Percentiles rank a stretch among this genome's conserved stretches.
Evolutionary conservation across 1,140 invertebrate genomes (phyloP).

Genomic region (Drosophila pallidifrons): DNA sequence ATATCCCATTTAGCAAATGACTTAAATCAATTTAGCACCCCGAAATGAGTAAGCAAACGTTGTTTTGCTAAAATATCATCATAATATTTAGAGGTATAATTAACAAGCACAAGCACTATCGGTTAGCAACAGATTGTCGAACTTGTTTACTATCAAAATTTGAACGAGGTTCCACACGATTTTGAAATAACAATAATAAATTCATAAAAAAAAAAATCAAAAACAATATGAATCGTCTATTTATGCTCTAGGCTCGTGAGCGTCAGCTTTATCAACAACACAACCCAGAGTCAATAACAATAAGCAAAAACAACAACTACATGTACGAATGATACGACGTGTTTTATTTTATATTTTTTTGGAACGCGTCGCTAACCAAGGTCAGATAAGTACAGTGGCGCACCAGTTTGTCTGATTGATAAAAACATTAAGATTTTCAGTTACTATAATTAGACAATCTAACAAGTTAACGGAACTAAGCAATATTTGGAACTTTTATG

Average conservation of each 20-base stretch:
- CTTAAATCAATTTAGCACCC: slow-evolving; percentile 55
- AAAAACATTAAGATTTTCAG: neutral
- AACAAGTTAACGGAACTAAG: slow-evolving; percentile 3
- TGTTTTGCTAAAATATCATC: slow-evolving; percentile 42
- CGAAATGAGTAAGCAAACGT: slow-evolving; percentile 10
- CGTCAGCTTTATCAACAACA: slow-evolving; percentile 29
- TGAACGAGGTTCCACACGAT: slow-evolving; percentile 44
- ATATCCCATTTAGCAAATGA: slow-evolving; percentile 39
- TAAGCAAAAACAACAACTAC: slow-evolving; percentile 29
- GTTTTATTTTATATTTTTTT: slow-evolving; percentile 9
- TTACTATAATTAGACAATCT: slow-evolving; percentile 6
- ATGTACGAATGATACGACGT: slow-evolving; percentile 1
- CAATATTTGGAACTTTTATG: neutral
- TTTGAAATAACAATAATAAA: slow-evolving; percentile 63
- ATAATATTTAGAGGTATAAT: slow-evolving; percentile 66
- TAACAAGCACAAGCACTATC: slow-evolving; percentile 46
- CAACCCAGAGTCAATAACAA: slow-evolving; percentile 31
- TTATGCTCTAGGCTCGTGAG: slow-evolving; percentile 33
- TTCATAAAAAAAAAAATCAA: slow-evolving; percentile 60
- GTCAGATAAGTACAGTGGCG: slow-evolving; percentile 33
- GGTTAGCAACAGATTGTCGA: slow-evolving; percentile 56
- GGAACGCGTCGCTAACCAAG: slow-evolving; percentile 12
- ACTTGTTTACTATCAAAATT: slow-evolving; percentile 44
- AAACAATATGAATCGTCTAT: slow-evolving; percentile 13
- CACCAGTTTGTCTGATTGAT: neutral